Percentiles rank a stretch among this genome's conserved stretches.
Evolutionary conservation across 1,140 invertebrate species (phyloP).

Genomic region (Aplysia californica): DNA sequence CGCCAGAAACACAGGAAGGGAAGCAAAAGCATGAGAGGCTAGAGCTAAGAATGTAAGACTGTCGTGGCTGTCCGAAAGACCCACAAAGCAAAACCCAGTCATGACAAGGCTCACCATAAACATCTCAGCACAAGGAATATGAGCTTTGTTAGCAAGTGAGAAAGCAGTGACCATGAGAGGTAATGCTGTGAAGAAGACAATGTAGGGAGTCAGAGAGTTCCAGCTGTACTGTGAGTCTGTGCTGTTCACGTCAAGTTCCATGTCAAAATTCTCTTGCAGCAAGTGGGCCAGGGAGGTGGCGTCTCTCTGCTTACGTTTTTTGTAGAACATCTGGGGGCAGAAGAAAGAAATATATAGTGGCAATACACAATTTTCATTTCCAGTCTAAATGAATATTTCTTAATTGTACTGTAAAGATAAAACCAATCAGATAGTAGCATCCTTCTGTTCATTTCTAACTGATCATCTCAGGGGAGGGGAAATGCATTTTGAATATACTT

Average conservation of each 20-base stretch:
- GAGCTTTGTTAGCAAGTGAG: slow-evolving; percentile 80
- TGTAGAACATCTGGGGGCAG: slow-evolving; percentile 72
- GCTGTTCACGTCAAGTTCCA: slow-evolving; percentile 74
- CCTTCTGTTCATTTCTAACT: too few relatives aligned
- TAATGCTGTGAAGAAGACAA: slow-evolving; percentile 81
- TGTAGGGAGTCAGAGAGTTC: slow-evolving; percentile 83
- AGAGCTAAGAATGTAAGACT: slow-evolving; percentile 79
- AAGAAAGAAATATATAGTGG: slow-evolving; percentile 45
- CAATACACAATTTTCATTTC: too few relatives aligned
- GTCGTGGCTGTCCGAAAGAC: slow-evolving; percentile 78
- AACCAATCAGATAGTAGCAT: too few relatives aligned
- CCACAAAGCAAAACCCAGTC: slow-evolving; percentile 80
- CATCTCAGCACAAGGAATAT: slow-evolving; percentile 85
- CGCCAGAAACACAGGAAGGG: slow-evolving; percentile 87
- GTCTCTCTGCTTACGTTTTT: slow-evolving; percentile 54
- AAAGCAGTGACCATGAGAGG: slow-evolving; percentile 81
- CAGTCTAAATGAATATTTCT: too few relatives aligned
- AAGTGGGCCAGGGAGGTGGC: slow-evolving; percentile 45
- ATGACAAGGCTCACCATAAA: slow-evolving; percentile 79
- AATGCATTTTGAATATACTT: too few relatives aligned
- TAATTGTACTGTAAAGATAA: too few relatives aligned
- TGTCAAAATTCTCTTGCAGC: slow-evolving; percentile 53
- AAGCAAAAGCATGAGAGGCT: slow-evolving; percentile 80
- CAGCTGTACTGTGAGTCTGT: slow-evolving; percentile 84
- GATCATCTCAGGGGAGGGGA: too few relatives aligned